Percentiles rank a stretch among this genome's conserved stretches.
Conservation (phyloP, 2,888 invertebrate species). For the Torymus aiolomorphi region DNA sequence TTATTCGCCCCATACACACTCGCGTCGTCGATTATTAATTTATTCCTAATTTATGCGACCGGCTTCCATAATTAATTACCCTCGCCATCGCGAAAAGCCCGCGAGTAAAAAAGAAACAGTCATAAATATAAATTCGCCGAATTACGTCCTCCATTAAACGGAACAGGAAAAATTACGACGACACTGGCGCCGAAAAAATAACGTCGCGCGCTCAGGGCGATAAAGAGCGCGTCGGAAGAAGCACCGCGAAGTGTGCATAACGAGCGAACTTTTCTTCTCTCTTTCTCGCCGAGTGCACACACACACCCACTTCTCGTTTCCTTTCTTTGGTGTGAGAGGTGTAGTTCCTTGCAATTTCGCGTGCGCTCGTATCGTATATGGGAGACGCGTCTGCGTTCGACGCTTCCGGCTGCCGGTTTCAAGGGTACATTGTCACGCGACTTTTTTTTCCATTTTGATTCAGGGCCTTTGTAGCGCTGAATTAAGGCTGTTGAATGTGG, state of each 20-base stretch:
- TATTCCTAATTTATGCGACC: conserved; percentile 7
- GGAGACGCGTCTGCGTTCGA: conserved; percentile 19
- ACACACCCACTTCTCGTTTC: background rate
- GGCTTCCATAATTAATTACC: conserved; percentile 22
- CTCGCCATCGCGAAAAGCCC: background rate
- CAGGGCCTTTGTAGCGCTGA: no score
- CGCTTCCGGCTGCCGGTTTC: conserved; percentile 1
- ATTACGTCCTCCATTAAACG: background rate
- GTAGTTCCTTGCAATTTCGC: conserved; percentile 11
- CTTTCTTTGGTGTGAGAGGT: background rate
- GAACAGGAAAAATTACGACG: conserved; percentile 4
- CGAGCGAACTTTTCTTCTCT: conserved; percentile 34
- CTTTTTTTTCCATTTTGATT: background rate
- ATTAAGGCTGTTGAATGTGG: no score
- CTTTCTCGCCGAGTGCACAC: no score
- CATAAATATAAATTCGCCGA: conserved; percentile 9
- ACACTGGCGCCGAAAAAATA: background rate
- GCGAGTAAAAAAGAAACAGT: conserved; percentile 9
- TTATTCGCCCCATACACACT: background rate
- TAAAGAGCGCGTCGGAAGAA: conserved; percentile 19
- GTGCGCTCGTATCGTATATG: background rate
- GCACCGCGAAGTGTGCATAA: conserved; percentile 12
- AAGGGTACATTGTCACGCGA: conserved; percentile 19
- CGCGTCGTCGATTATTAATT: conserved; percentile 25
- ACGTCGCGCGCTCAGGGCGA: conserved; percentile 1